Percentiles rank a stretch among this genome's conserved stretches.
Conservation (phyloP, 2,797 vertebrate species). For the Siniperca obscura region DNA sequence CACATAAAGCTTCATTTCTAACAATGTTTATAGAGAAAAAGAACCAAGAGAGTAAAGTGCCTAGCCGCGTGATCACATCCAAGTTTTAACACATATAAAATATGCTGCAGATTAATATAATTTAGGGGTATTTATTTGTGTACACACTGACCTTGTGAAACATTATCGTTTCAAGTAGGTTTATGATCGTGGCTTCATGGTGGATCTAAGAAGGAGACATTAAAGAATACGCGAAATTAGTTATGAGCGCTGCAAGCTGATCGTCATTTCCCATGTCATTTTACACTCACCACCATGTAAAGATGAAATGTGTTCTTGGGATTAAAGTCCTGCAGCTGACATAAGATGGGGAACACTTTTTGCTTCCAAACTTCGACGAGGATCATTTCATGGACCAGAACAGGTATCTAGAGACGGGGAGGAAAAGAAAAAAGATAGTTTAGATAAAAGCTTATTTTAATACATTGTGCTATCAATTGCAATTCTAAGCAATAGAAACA, state of each 20-base stretch:
- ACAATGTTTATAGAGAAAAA: background rate
- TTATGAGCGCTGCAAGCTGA: background rate
- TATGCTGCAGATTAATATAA: background rate
- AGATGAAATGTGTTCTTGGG: conserved; percentile 92
- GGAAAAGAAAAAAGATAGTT: background rate
- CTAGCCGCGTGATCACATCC: background rate
- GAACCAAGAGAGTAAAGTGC: background rate
- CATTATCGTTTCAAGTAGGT: conserved; percentile 94
- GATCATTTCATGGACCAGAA: conserved; percentile 92
- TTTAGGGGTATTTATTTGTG: background rate
- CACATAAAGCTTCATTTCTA: background rate
- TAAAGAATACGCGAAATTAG: background rate
- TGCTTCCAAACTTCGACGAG: conserved; percentile 94
- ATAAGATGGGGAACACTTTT: conserved; percentile 92
- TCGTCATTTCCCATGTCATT: background rate
- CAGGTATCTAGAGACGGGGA: conserved; percentile 83
- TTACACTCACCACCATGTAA: conserved; percentile 93
- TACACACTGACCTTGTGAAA: conserved; percentile 90
- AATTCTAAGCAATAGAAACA: background rate
- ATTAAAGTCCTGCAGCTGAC: conserved; percentile 92
- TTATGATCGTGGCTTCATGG: conserved; percentile 95
- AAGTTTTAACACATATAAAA: background rate
- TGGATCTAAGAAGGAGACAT: conserved; percentile 84
- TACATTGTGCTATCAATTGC: background rate
- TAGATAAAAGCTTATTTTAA: background rate